Conservation (phyloP, 2,797 vertebrate species). For the Ptychobarbus kaznakovi region DNA sequence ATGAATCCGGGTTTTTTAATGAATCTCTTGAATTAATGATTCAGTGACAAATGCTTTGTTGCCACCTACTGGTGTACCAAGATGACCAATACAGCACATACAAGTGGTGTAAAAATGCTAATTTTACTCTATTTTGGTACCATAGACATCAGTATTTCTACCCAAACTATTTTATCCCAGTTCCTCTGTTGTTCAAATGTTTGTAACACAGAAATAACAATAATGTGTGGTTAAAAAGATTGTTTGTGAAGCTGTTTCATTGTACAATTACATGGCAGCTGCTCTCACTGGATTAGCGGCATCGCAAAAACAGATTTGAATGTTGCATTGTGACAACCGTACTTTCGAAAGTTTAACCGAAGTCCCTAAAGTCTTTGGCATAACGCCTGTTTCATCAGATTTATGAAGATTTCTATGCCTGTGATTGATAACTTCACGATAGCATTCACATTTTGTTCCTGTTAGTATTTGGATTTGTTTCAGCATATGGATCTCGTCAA, state of each 20-base stretch:
- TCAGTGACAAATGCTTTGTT: background rate
- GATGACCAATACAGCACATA: background rate
- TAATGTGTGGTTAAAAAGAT: background rate
- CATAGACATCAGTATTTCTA: background rate
- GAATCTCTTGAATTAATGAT: background rate
- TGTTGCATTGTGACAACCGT: background rate
- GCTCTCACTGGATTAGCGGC: background rate
- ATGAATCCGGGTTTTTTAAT: background rate
- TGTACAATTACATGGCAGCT: no score
- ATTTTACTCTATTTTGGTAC: background rate
- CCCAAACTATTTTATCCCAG: background rate
- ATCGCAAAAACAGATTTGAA: background rate
- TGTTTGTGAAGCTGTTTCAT: background rate
- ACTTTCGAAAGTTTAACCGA: background rate
- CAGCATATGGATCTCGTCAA: slow-evolving; percentile 45
- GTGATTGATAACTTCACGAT: background rate
- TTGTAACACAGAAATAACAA: background rate
- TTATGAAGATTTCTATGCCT: background rate
- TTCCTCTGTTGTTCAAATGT: background rate
- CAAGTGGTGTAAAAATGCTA: background rate
- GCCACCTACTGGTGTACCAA: background rate
- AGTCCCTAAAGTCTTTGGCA: background rate
- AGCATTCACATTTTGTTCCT: slow-evolving; percentile 43
- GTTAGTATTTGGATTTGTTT: slow-evolving; percentile 7
- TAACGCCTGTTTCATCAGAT: background rate